Percentiles rank a stretch among this genome's conserved stretches.
These are phyloP conservation scores for Sterrhoptilus dennistouni DNA, from an alignment of 2,113 vertebrate species.

Conservation along the genomic window DNA sequence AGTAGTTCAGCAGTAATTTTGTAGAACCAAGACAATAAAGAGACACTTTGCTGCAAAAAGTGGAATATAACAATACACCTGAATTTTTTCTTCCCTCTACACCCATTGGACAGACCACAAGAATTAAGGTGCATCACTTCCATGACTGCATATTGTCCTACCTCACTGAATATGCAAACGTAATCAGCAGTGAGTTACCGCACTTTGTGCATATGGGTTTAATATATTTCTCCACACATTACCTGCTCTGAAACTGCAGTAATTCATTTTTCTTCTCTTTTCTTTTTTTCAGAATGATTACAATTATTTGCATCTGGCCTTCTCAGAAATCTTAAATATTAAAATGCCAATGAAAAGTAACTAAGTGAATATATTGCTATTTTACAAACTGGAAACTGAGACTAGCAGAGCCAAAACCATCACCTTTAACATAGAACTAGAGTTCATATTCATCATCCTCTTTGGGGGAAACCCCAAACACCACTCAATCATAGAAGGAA, in stretches of 20 bases:
- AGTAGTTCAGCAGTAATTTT: not conserved
- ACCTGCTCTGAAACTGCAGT: not conserved
- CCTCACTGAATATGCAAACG: not conserved
- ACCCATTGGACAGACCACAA: not conserved
- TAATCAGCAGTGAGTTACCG: not conserved
- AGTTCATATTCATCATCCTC: fast-evolving
- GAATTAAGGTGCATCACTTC: not conserved
- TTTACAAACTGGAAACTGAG: not conserved
- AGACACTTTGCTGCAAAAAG: not conserved
- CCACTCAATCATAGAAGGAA: not conserved
- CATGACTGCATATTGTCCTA: not conserved
- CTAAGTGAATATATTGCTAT: not conserved
- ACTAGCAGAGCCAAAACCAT: not conserved
- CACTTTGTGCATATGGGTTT: not conserved
- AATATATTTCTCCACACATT: not conserved
- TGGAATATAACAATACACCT: not conserved
- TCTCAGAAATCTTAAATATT: not conserved
- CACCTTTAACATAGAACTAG: not conserved
- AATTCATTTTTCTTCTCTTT: not conserved
- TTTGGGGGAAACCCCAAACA: not conserved
- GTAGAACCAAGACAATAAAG: not conserved
- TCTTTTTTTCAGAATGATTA: not conserved
- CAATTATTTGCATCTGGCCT: not conserved
- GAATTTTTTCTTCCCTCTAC: not conserved
- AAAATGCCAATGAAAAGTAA: not conserved